Base-by-base conservation (phyloP, 2,888 invertebrate genomes). In the Napeogenes sylphis region DNA sequence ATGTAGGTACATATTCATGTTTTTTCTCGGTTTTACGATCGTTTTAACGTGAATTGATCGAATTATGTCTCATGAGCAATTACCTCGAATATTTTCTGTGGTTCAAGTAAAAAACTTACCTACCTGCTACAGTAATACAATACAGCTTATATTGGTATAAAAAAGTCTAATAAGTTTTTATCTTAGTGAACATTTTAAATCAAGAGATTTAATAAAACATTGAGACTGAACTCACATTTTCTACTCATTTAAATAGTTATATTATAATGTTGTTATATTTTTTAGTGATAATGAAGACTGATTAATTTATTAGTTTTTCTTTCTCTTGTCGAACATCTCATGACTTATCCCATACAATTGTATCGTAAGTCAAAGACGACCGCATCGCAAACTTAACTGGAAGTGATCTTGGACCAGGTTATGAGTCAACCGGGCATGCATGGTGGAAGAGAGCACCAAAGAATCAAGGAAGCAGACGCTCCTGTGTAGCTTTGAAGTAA, bases 401-500 rank as follows among this genome's bases (percentile, higher is more conserved):
- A 82, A 82, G 74, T 78, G 79, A 80, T 83, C 78, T 82, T 71
- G 69, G 71, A 77, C 77, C 76, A 76, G 80, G 84, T 85, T 88
- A 88, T 87, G 89, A 88, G 83, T 87, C 88, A 87, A 85, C 86
- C 80, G 86, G 85, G 86, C 82, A 84, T 83, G 78, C 82, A 76
- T 81, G 81, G 78, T 84, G 51, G 76, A 83, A 80, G 75, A 77
- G 75, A 74, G 72, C 67, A 60, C 57, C 67, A 33, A 77, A 83
- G 62, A 84, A 79, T 82, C 62, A 63, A 59, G 59, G 32, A 45
- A 30, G 64, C 65, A 74, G 67, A 73, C 35, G 21, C 6, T 53
- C 13, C 38, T 67, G 55, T 51, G 13, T 12, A 38, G 14, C 35
- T 33, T 30, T 32, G 6, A 32, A 13, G n/a, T 12, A 1, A 14